Conservation (phyloP, 2,797 vertebrate genomes). For the Micropoecilia bifurca region DNA sequence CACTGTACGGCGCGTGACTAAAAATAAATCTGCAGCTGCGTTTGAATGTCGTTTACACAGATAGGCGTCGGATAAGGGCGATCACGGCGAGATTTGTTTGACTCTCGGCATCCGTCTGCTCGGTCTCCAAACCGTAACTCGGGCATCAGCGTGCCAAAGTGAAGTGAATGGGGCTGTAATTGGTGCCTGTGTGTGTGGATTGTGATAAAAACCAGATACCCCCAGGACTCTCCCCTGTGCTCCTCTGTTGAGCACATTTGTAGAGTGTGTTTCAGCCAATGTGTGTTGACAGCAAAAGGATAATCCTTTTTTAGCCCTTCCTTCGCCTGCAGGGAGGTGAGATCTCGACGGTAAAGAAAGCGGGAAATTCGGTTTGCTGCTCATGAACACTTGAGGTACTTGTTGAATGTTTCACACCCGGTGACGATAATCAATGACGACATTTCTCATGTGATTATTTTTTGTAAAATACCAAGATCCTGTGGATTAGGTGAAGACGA, state of each 20-base stretch:
- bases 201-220: constrained; percentile 48
- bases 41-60: constrained; percentile 36
- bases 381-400: constrained; percentile 3
- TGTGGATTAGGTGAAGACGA: neutral
- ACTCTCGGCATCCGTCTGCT: constrained; percentile 21
- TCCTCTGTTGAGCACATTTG: constrained; percentile 28
- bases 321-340: constrained; percentile 21
- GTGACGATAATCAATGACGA: neutral
- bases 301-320: constrained; percentile 20
- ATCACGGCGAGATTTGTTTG: constrained; percentile 25
- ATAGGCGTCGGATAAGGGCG: constrained; percentile 23
- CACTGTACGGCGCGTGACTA: constrained; percentile 38
- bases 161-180: constrained; percentile 31
- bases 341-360: neutral
- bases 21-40: constrained; percentile 49
- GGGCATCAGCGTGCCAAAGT: constrained; percentile 20
- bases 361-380: neutral
- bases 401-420: constrained; percentile 3
- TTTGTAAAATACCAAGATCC: neutral
- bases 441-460: neutral
- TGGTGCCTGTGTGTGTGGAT: constrained; percentile 15
- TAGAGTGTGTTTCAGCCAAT: constrained; percentile 11
- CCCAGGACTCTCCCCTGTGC: constrained; percentile 21
- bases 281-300: neutral
- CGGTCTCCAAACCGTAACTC: constrained; percentile 6